Base-by-base conservation (phyloP, 1,140 invertebrate genomes). In the Leptopilina boulardi region DNA sequence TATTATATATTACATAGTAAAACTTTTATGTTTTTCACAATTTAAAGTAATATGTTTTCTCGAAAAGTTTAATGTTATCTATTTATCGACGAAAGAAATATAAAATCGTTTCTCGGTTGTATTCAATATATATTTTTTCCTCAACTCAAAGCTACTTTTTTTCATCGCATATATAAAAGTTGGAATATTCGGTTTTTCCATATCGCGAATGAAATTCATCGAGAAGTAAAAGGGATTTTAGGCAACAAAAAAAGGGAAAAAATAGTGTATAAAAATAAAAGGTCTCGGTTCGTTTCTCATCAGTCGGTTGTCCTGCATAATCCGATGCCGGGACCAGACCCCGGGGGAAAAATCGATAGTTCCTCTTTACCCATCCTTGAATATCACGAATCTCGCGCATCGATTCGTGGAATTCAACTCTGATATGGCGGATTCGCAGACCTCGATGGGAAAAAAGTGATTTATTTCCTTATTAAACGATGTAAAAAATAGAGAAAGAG, bases 281-380 rank as follows among this genome's bases (percentile, higher is more conserved):
- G 44, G 44, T 47, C 44, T 47, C 44, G 44, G 44, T 47, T 47
- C 44, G 44, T 47, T 47, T 47, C 44, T 47, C 44, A 47, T 47
- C 44, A 47, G 44, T 47, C 15, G 13, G 44, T n/a, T 47, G 44
- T 47, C 44, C 11, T 47, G 13, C 44, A 47, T 47, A 47, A 47
- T 47, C 44, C 44, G 44, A 47, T 47, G 44, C 44, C 44, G 13
- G 44, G 44, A 15, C 13, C 44, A 47, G 13, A 47, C 10, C 44
- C 44, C 44, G 13, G 44, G 44, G 44, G 44, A 47, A 47, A 47
- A 47, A 47, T 47, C 44, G 44, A 47, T 47, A 47, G 44, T 47
- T 47, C 44, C 44, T 47, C 44, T 47, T 30, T 15, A 47, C 44
- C 13, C 44, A 47, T 47, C 44, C 44, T 47, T 47, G 13, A 47